phyloP scores from a whole-genome alignment of 2,113 vertebrate genomes.

The Pseudonaja textilis region DNA sequence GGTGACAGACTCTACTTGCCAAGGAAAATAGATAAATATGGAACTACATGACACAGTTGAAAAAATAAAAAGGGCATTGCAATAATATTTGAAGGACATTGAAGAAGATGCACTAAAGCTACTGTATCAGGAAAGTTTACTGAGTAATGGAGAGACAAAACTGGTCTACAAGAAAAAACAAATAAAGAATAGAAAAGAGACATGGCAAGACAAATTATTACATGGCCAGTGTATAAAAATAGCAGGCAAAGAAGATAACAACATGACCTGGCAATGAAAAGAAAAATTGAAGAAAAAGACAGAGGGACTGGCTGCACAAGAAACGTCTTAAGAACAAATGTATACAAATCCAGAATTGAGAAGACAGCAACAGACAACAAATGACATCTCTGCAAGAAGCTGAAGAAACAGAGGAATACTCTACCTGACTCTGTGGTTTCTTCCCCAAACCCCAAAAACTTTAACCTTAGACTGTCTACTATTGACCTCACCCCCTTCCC shows the following conservation, averaged over 20 bases:
- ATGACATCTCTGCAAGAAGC: not conserved
- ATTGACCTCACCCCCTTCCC: too few species aligned
- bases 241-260: not conserved
- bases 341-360: not conserved
- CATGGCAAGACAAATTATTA: not conserved
- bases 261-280: not conserved
- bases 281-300: not conserved
- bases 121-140: not conserved
- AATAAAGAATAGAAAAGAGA: not conserved
- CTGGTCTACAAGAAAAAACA: not conserved
- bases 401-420: not conserved
- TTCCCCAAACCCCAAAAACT: too few species aligned
- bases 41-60: not conserved
- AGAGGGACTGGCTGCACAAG: not conserved
- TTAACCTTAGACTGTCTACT: too few species aligned
- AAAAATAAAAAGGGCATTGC: not conserved
- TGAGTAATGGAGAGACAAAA: not conserved
- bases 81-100: not conserved
- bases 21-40: not conserved
- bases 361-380: not conserved
- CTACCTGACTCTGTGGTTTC: too few species aligned
- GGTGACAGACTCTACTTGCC: not conserved
- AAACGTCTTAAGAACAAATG: not conserved
- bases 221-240: not conserved
- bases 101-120: not conserved